These are phyloP conservation scores for Calliopum simillimum DNA, from an alignment of 2,888 invertebrate species.

Conservation along the genomic window DNA sequence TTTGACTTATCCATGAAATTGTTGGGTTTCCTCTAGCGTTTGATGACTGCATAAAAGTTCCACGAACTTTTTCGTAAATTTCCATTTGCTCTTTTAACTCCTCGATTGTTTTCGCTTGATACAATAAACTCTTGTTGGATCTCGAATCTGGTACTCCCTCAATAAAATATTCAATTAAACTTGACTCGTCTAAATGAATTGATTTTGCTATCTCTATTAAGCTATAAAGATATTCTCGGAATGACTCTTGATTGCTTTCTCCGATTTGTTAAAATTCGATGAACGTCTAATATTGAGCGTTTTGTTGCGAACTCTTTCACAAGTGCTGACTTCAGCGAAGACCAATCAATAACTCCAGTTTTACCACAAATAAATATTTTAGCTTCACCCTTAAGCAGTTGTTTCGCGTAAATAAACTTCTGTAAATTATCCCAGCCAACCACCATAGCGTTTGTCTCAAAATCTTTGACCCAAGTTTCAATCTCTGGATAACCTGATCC, in stretches of 20 bases:
- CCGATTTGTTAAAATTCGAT: conserved; percentile 11
- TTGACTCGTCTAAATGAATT: conserved; percentile 33
- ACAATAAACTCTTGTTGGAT: conserved; percentile 34
- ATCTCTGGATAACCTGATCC: conserved; percentile 35
- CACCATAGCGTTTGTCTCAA: conserved; percentile 35
- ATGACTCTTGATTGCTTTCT: conserved; percentile 22
- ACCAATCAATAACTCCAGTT: conserved; percentile 12
- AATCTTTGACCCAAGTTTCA: conserved; percentile 39
- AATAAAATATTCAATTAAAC: conserved; percentile 41
- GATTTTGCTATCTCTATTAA: conserved; percentile 30
- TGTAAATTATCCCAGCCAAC: conserved; percentile 39
- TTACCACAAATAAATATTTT: conserved; percentile 38
- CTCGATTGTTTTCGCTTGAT: conserved; percentile 31
- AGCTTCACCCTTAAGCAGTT: conserved; percentile 40
- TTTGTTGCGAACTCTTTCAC: conserved; percentile 15
- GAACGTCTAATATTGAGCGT: conserved; percentile 12
- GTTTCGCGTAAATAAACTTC: conserved; percentile 40
- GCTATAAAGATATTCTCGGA: conserved; percentile 17
- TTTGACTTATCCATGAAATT: not conserved
- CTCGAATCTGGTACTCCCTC: conserved; percentile 37
- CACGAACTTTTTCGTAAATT: conserved; percentile 37
- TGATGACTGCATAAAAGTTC: conserved; percentile 1
- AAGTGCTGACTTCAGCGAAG: not conserved
- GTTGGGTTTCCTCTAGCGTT: not conserved
- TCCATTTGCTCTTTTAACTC: conserved; percentile 38